phyloP scores from a whole-genome alignment of 64 coral and sea anemone genomes.

The Astreopora myriophthalma region DNA sequence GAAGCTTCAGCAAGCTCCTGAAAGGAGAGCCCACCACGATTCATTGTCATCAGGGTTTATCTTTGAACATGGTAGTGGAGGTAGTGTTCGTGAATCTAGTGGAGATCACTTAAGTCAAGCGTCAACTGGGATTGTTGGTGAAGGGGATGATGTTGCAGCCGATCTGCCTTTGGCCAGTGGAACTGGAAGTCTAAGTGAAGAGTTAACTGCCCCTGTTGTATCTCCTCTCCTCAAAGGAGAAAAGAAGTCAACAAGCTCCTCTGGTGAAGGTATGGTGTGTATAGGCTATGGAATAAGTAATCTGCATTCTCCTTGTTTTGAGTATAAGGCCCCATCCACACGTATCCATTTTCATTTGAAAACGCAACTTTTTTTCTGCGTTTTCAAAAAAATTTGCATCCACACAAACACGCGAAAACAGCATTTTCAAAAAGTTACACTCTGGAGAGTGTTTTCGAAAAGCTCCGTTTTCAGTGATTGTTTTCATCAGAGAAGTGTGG shows the following conservation, averaged over 20 bases:
- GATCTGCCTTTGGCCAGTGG: neutral
- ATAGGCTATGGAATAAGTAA: neutral
- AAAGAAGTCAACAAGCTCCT: constrained; percentile 67
- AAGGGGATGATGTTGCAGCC: neutral
- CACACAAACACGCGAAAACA: no score
- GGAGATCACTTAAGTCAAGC: constrained; percentile 12
- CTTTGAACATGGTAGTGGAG: neutral
- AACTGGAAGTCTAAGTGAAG: neutral
- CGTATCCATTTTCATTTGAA: no score
- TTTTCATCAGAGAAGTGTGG: no score
- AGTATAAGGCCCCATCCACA: no score
- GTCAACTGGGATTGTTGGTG: constrained; percentile 33
- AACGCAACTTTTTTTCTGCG: no score
- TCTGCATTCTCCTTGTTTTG: no score
- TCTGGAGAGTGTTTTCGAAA: no score
- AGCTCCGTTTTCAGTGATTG: no score
- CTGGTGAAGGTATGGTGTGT: neutral
- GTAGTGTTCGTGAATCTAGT: neutral
- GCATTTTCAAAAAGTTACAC: no score
- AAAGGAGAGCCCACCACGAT: neutral
- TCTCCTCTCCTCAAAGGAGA: neutral
- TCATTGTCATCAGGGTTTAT: neutral
- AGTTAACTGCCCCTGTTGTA: constrained; percentile 1
- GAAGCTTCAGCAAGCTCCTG: neutral
- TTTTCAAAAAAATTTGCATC: no score